A percentile compares a stretch with the other conserved stretches of the same genome.
These are phyloP conservation scores for Cottoperca gobio DNA, from an alignment of 2,797 vertebrate species.

Conservation along the genomic window DNA sequence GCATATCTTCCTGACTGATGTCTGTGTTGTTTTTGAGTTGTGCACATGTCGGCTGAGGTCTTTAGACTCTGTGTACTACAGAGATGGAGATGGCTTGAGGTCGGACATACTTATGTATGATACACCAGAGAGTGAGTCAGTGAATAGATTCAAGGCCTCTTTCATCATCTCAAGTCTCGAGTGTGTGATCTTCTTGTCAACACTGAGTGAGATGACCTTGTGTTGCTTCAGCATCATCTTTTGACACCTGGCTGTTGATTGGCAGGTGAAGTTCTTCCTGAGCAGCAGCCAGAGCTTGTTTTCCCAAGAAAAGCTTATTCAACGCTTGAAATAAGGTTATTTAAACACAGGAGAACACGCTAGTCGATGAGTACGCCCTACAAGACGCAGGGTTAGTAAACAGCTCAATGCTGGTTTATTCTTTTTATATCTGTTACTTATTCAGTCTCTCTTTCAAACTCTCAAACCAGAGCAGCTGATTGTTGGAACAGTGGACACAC, in stretches of 20 bases:
- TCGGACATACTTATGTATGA: conserved; percentile 13
- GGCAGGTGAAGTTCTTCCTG: no score
- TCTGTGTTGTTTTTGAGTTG: not conserved
- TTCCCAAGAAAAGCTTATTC: not conserved
- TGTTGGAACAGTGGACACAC: no score
- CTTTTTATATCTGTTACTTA: no score
- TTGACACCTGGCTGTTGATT: conserved; percentile 33
- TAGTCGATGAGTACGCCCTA: no score
- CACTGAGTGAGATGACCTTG: conserved; percentile 41
- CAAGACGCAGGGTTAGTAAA: no score
- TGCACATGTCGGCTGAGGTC: not conserved
- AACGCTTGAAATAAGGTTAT: no score
- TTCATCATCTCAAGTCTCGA: conserved; percentile 5
- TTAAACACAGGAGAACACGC: no score
- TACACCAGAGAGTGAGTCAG: conserved; percentile 37
- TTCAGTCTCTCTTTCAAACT: no score
- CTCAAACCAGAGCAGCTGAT: no score
- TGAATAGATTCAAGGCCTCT: conserved; percentile 25
- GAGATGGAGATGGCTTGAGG: conserved; percentile 4
- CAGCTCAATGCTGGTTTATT: not conserved
- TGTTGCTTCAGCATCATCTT: conserved; percentile 23
- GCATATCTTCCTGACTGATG: not conserved
- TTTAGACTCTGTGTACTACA: not conserved
- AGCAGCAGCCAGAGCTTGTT: not conserved
- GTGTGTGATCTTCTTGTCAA: conserved; percentile 23